Evolutionary conservation across 2,797 vertebrate species (phyloP).

Genomic region (Cryptoblepharus egeriae): DNA sequence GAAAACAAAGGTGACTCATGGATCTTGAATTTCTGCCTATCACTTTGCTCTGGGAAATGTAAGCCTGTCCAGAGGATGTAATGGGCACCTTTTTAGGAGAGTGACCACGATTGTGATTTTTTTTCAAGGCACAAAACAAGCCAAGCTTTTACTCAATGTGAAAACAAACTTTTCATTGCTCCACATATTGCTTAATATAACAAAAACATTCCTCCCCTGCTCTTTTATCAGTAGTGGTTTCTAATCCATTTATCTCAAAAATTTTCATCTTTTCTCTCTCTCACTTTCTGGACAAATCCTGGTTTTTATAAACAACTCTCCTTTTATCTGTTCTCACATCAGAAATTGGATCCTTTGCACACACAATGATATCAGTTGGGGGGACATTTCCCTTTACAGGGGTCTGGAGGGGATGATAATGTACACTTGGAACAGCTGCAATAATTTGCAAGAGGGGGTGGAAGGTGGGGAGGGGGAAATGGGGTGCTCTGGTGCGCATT

Average conservation of each 20-base stretch:
- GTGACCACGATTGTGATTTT: background rate
- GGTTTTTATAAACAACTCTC: background rate
- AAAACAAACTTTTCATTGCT: background rate
- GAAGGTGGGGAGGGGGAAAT: background rate
- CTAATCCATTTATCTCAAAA: background rate
- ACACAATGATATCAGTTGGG: background rate
- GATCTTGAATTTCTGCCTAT: background rate
- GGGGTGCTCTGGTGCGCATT: background rate
- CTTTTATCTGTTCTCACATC: background rate
- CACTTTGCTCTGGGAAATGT: background rate
- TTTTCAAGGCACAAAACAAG: background rate
- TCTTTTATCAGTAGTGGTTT: background rate
- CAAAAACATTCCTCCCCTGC: background rate
- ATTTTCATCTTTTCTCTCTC: background rate
- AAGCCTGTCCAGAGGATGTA: background rate
- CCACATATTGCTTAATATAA: background rate
- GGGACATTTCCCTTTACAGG: background rate
- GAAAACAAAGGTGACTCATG: background rate
- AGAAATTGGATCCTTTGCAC: background rate
- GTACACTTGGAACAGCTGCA: conserved; percentile 11
- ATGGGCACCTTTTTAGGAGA: background rate
- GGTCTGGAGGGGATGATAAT: background rate
- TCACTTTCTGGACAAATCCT: background rate
- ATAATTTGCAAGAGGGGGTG: background rate
- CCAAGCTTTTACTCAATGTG: background rate